Percentiles rank a stretch among this genome's conserved stretches.
Evolutionary conservation across 1,140 invertebrate genomes (phyloP).

Genomic region (Lamellibrachia luymesi): DNA sequence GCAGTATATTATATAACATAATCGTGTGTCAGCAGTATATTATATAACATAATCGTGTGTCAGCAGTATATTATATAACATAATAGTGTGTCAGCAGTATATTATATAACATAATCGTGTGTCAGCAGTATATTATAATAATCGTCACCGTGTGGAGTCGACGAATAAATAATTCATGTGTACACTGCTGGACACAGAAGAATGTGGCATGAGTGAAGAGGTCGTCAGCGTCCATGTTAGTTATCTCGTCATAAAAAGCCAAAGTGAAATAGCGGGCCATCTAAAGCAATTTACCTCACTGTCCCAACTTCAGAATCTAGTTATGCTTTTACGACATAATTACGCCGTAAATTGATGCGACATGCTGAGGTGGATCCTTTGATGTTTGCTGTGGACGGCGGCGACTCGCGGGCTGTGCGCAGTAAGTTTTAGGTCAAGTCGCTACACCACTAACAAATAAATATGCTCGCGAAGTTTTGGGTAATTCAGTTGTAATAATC

Average conservation of each 20-base stretch:
- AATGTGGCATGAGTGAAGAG: not conserved
- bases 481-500: not conserved
- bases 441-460: not conserved
- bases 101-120: too few relatives aligned
- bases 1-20: too few relatives aligned
- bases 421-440: not conserved
- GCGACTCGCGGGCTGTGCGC: not conserved
- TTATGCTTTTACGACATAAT: slow-evolving; percentile 1
- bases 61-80: too few relatives aligned
- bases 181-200: not conserved
- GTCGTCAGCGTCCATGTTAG: not conserved
- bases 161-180: not conserved
- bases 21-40: too few relatives aligned
- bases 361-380: not conserved
- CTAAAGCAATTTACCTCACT: not conserved
- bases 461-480: not conserved
- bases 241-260: not conserved
- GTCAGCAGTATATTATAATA: not conserved
- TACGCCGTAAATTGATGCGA: not conserved
- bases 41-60: too few relatives aligned
- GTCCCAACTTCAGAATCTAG: not conserved
- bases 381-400: not conserved
- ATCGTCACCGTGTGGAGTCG: not conserved
- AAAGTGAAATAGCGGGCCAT: not conserved
- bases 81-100: too few relatives aligned